phyloP scores from a whole-genome alignment of 2,113 vertebrate species.

The Rhadina sibilatrix region DNA sequence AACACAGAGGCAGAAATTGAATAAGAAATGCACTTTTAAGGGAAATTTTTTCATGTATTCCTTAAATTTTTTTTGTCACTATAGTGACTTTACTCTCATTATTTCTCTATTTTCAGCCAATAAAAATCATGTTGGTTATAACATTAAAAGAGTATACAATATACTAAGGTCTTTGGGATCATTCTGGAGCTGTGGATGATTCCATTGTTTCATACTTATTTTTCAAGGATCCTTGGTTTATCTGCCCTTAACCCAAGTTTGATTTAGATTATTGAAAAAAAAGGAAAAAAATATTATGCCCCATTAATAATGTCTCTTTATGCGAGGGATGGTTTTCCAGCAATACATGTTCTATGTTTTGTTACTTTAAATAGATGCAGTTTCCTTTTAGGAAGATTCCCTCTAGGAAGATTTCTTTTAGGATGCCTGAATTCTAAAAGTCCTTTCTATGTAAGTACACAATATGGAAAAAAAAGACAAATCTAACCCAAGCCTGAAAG shows the following conservation, averaged over 20 bases:
- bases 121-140: not conserved
- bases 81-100: not conserved
- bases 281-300: rapidly evolving
- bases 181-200: not conserved
- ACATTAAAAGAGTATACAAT: not conserved
- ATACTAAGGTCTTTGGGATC: not conserved
- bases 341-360: not conserved
- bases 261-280: not conserved
- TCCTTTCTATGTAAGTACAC: not conserved
- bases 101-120: not conserved
- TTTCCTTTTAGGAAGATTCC: not conserved
- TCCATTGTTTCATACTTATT: not conserved
- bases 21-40: not conserved
- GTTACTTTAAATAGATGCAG: not conserved
- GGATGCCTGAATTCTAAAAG: not conserved
- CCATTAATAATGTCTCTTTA: not conserved
- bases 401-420: not conserved
- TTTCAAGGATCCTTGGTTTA: not conserved
- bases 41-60: not conserved
- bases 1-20: not conserved
- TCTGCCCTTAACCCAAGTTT: not conserved
- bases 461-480: not conserved
- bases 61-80: not conserved
- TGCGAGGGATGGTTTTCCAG: not conserved
- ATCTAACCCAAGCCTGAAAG: not conserved